Conservation (phyloP, 2,797 vertebrate genomes). For the Sternarchorhynchus goeldii region DNA sequence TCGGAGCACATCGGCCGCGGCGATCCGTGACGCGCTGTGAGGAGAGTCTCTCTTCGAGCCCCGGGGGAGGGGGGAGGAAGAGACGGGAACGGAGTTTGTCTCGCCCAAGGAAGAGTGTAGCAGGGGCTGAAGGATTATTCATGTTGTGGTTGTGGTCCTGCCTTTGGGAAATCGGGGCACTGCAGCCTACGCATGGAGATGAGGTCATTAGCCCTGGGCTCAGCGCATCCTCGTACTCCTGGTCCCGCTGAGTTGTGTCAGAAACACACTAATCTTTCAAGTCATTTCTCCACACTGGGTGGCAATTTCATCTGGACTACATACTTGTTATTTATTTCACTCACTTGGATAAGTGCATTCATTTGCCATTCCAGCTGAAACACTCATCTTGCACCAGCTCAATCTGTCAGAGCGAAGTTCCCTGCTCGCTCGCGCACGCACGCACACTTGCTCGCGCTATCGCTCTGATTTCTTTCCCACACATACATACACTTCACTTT, state of each 20-base stretch:
- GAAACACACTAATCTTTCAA: constrained; percentile 53
- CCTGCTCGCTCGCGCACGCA: not conserved
- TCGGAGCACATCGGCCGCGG: not conserved
- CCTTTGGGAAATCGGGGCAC: constrained; percentile 23
- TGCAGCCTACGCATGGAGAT: constrained; percentile 42
- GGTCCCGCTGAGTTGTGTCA: constrained; percentile 40
- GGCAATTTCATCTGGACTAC: constrained; percentile 47
- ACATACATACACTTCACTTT: constrained; percentile 10
- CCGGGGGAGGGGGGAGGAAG: not conserved
- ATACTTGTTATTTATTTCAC: constrained; percentile 52
- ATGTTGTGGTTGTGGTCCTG: constrained; percentile 30
- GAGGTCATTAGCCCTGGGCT: constrained; percentile 42
- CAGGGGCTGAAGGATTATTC: constrained; percentile 11
- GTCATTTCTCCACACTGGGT: constrained; percentile 46
- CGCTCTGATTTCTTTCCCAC: not conserved
- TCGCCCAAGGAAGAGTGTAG: not conserved
- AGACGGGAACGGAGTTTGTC: not conserved
- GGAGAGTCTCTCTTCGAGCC: not conserved
- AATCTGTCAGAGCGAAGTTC: constrained; percentile 29
- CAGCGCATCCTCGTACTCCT: not conserved
- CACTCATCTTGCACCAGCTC: constrained; percentile 45
- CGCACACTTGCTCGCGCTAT: not conserved
- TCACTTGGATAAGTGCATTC: constrained; percentile 49
- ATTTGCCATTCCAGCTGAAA: constrained; percentile 55
- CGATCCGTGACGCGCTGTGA: not conserved